Percentiles rank a stretch among this genome's conserved stretches.
These are phyloP conservation scores for Tetramorium parvispinum DNA, from an alignment of 1,140 invertebrate species.

Conservation along the genomic window DNA sequence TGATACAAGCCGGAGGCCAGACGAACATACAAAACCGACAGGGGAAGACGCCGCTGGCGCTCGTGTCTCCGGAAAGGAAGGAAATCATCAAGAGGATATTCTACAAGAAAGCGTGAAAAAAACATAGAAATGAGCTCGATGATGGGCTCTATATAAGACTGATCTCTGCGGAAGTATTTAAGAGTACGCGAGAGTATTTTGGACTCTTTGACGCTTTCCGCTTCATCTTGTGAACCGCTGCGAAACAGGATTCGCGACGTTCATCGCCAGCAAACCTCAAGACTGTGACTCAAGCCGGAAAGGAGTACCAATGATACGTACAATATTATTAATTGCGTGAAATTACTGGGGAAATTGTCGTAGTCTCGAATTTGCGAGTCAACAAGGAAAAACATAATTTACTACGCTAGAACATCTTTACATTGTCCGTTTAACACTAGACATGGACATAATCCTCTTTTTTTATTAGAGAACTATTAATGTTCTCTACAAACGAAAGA, in stretches of 20 bases:
- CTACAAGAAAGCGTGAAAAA: slow-evolving; percentile 56
- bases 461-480: neutral
- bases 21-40: slow-evolving; percentile 72
- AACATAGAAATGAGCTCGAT: neutral
- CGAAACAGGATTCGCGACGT: neutral
- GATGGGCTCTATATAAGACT: slow-evolving; percentile 38
- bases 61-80: slow-evolving; percentile 69
- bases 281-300: slow-evolving; percentile 12
- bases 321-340: neutral
- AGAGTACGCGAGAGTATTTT: neutral
- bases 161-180: slow-evolving; percentile 47
- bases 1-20: slow-evolving; percentile 71
- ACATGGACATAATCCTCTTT: neutral
- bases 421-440: neutral
- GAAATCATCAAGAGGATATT: slow-evolving; percentile 70
- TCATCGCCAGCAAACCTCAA: slow-evolving; percentile 6
- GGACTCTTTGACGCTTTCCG: slow-evolving; percentile 8
- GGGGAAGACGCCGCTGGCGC: slow-evolving; percentile 72
- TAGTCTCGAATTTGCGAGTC: neutral
- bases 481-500: neutral
- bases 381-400: neutral
- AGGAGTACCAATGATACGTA: neutral
- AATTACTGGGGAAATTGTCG: neutral
- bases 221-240: neutral
- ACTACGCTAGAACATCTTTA: neutral